A percentile compares a stretch with the other conserved stretches of the same genome.
Evolutionary conservation across 1,140 invertebrate species (phyloP).

Genomic region (Drosophila pachea): DNA sequence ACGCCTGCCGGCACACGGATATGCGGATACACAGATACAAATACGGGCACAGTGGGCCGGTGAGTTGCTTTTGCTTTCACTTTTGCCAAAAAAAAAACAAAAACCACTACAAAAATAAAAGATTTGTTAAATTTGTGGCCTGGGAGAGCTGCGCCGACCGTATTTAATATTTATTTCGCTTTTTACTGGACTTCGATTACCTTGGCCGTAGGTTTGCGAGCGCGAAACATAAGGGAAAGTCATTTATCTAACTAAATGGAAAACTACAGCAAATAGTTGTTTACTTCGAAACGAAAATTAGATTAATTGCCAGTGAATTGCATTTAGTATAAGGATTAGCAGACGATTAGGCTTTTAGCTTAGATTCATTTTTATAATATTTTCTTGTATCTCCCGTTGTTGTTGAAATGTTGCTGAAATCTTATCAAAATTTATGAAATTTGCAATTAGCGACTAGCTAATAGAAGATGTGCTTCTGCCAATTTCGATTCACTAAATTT

Average conservation of each 20-base stretch:
- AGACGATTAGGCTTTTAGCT: conserved; percentile 2
- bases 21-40: neutral
- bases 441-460: conserved; percentile 57
- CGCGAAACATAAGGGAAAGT: neutral
- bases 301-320: conserved; percentile 12
- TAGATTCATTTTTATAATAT: conserved; percentile 10
- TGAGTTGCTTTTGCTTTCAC: conserved; percentile 12
- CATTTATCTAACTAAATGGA: conserved; percentile 22
- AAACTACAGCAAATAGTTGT: conserved; percentile 25
- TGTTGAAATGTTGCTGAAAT: conserved; percentile 37
- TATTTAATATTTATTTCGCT: conserved; percentile 40
- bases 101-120: conserved; percentile 1
- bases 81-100: conserved; percentile 21
- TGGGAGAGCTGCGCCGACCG: conserved; percentile 15
- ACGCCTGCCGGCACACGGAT: conserved; percentile 23
- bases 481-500: conserved; percentile 19
- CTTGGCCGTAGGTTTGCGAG: conserved; percentile 7
- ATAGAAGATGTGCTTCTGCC: conserved; percentile 35
- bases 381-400: neutral
- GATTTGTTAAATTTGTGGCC: conserved; percentile 28
- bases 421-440: conserved; percentile 43
- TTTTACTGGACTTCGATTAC: neutral
- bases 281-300: conserved; percentile 5
- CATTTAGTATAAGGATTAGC: neutral
- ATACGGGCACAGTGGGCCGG: neutral